Percentiles rank a stretch among this genome's conserved stretches.
These are phyloP conservation scores for Choloepus didactylus DNA, from an alignment of 2,797 vertebrate genomes.

Conservation along the genomic window DNA sequence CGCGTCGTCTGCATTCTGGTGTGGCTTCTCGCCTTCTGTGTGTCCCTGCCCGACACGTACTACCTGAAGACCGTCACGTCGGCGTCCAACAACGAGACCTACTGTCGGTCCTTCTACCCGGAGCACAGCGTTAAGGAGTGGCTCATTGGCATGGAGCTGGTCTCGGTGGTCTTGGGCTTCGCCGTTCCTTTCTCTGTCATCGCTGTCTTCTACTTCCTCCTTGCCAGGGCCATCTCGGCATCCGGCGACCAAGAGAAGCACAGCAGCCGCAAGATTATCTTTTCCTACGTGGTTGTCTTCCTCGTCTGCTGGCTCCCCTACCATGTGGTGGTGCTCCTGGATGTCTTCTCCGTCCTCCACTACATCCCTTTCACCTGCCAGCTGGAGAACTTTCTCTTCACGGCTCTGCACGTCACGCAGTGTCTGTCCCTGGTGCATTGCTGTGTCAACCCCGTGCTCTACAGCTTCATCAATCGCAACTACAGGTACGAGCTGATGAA, in stretches of 20 bases:
- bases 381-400: slow-evolving; percentile 94
- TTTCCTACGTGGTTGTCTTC: slow-evolving; percentile 96
- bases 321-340: slow-evolving; percentile 92
- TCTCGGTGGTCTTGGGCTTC: slow-evolving; percentile 95
- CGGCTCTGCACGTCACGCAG: slow-evolving; percentile 95
- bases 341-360: slow-evolving; percentile 93
- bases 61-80: slow-evolving; percentile 93
- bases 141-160: slow-evolving; percentile 96
- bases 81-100: slow-evolving; percentile 90
- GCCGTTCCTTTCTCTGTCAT: slow-evolving; percentile 95
- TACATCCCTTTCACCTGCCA: slow-evolving; percentile 93
- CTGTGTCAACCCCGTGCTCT: slow-evolving; percentile 97
- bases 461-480: slow-evolving; percentile 97
- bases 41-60: slow-evolving; percentile 95
- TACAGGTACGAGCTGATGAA: slow-evolving; percentile 99
- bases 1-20: slow-evolving; percentile 91
- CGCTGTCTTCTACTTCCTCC: slow-evolving; percentile 93
- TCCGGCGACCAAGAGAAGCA: slow-evolving; percentile 93
- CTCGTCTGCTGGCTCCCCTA: slow-evolving; percentile 97
- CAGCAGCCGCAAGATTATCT: slow-evolving; percentile 94
- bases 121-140: slow-evolving; percentile 94
- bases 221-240: slow-evolving; percentile 89
- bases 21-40: slow-evolving; percentile 95
- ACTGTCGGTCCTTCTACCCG: slow-evolving; percentile 94
- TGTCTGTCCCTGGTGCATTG: slow-evolving; percentile 97